phyloP scores from a whole-genome alignment of 2,113 vertebrate species.

The Sapajus apella region DNA sequence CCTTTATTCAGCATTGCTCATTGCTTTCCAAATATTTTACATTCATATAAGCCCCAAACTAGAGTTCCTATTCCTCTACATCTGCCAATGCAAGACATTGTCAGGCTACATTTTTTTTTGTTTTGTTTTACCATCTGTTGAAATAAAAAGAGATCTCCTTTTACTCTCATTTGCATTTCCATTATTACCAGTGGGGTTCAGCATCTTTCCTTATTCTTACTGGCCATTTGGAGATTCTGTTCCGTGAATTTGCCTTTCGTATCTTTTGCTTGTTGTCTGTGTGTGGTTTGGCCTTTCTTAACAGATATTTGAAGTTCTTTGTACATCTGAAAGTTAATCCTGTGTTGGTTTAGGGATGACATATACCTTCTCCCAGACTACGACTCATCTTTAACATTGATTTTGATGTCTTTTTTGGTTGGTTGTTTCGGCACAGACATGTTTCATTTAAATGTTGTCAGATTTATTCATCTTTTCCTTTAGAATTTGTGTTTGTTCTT shows the following conservation, averaged over 20 bases:
- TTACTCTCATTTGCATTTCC: neutral
- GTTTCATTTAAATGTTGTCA: neutral
- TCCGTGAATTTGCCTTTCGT: neutral
- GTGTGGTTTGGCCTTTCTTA: neutral
- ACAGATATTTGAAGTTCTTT: neutral
- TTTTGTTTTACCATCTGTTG: neutral
- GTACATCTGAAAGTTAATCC: neutral
- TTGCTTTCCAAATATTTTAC: neutral
- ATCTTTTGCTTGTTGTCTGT: neutral
- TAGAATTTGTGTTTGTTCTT: neutral
- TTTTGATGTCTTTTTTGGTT: neutral
- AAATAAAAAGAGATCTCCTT: neutral
- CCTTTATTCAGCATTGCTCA: neutral
- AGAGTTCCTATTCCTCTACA: neutral
- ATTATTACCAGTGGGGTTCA: neutral
- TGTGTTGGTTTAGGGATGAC: neutral
- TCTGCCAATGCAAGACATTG: neutral
- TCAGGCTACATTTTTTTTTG: neutral
- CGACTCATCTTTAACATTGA: neutral
- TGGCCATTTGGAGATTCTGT: neutral
- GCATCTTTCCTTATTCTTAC: neutral
- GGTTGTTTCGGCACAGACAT: neutral
- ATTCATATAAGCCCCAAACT: neutral
- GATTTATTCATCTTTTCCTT: neutral
- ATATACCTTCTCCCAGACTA: neutral